phyloP scores from a whole-genome alignment of 2,797 vertebrate genomes.

The Enteromius fasciolatus region DNA sequence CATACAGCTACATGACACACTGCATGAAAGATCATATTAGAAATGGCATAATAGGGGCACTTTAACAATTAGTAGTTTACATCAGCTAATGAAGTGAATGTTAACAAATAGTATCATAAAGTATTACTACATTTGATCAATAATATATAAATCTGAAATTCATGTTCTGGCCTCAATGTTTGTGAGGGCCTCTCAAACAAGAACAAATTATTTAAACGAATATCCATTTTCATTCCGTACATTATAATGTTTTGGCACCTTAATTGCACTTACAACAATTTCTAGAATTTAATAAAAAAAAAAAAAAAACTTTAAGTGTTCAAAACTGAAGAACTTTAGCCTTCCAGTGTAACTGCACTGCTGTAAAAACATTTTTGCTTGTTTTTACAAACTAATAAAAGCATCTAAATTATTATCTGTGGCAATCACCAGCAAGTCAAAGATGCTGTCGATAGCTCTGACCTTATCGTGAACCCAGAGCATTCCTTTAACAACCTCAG shows the following conservation, averaged over 20 bases:
- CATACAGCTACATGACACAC: too few relatives aligned
- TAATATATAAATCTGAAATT: not conserved
- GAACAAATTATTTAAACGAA: not conserved
- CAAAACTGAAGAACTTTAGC: not conserved
- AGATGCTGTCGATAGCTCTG: not conserved
- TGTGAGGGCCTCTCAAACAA: not conserved
- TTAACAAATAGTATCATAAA: not conserved
- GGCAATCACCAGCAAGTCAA: not conserved
- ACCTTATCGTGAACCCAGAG: slow-evolving; percentile 8
- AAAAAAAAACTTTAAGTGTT: not conserved
- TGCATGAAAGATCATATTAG: too few relatives aligned
- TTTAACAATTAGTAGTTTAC: not conserved
- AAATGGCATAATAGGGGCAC: too few relatives aligned
- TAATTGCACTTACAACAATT: not conserved
- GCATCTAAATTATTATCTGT: not conserved
- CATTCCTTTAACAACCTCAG: not conserved
- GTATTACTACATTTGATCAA: too few relatives aligned
- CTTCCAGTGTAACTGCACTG: slow-evolving; percentile 1
- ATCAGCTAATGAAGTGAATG: not conserved
- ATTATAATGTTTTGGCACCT: not conserved
- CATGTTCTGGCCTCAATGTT: not conserved
- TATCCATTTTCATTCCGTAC: not conserved
- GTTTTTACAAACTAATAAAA: not conserved
- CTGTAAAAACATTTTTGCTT: not conserved
- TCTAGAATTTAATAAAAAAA: not conserved